phyloP scores from a whole-genome alignment of 2,113 vertebrate species.

The Pedionomus torquatus region DNA sequence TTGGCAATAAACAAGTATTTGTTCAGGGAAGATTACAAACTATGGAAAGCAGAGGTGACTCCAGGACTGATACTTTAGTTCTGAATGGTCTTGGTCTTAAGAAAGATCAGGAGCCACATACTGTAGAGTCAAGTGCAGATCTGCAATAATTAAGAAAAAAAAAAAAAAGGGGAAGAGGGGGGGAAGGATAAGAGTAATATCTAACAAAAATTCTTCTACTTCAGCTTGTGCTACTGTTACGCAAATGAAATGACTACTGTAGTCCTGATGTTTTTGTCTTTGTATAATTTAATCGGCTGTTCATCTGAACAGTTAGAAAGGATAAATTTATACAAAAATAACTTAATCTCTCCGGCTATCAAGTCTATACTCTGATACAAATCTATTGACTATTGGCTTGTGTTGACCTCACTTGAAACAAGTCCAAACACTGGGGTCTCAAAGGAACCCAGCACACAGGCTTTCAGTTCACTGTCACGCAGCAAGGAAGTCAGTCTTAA shows the following conservation, averaged over 20 bases:
- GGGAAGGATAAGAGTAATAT: background rate
- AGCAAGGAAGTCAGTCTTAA: background rate
- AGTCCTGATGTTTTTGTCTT: background rate
- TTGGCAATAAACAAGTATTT: background rate
- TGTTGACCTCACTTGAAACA: background rate
- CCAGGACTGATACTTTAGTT: background rate
- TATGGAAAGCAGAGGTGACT: background rate
- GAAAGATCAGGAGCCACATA: background rate
- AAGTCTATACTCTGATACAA: background rate
- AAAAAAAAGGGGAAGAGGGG: fast-evolving
- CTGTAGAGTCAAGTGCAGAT: background rate
- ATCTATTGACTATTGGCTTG: background rate
- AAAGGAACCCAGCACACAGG: background rate
- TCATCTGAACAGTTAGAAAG: constrained; percentile 23
- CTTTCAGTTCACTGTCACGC: background rate
- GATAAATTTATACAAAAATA: background rate
- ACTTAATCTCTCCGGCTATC: background rate
- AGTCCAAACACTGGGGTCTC: background rate
- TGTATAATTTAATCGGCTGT: constrained; percentile 18
- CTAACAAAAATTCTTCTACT: background rate
- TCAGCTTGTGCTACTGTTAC: background rate
- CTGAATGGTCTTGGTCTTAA: background rate
- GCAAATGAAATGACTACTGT: background rate
- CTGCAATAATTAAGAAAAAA: background rate
- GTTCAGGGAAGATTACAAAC: background rate